A percentile compares a stretch with the other conserved stretches of the same genome.
These are phyloP conservation scores for Teleopsis dalmanni DNA, from an alignment of 1,140 invertebrate genomes.

Conservation along the genomic window DNA sequence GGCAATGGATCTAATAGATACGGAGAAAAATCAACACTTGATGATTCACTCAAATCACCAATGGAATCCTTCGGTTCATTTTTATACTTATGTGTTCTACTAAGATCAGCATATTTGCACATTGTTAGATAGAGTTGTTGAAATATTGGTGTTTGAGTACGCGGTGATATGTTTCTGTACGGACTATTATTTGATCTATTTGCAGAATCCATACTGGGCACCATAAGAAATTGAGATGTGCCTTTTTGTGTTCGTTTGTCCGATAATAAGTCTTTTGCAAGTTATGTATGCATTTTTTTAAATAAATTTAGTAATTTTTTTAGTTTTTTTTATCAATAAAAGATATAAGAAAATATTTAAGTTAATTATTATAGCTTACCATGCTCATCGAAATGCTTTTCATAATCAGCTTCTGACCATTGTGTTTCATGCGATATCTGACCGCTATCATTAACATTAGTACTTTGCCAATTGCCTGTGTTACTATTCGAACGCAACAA, in stretches of 20 bases:
- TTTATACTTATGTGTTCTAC: slow-evolving; percentile 10
- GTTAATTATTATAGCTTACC: slow-evolving; percentile 49
- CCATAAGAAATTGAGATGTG: slow-evolving; percentile 19
- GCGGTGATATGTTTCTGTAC: slow-evolving; percentile 24
- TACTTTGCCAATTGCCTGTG: slow-evolving; percentile 22
- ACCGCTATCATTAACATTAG: slow-evolving; percentile 22
- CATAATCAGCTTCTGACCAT: slow-evolving; percentile 76
- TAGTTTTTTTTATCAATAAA: not conserved
- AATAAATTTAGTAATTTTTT: not conserved
- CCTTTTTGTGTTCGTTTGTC: slow-evolving; percentile 4
- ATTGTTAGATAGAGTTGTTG: slow-evolving; percentile 51
- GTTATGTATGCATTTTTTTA: not conserved
- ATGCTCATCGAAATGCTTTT: slow-evolving; percentile 78
- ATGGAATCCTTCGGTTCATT: slow-evolving; percentile 13
- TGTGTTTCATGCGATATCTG: slow-evolving; percentile 60
- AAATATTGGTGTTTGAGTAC: slow-evolving; percentile 47
- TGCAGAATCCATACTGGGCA: slow-evolving; percentile 33
- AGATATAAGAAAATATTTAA: not conserved
- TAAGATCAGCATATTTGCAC: slow-evolving; percentile 45
- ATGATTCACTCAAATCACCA: slow-evolving; percentile 24
- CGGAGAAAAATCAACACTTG: slow-evolving; percentile 18
- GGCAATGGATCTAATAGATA: too few species aligned
- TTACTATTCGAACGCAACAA: slow-evolving; percentile 46
- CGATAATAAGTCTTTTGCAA: not conserved
- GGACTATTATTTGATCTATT: slow-evolving; percentile 15